Evolutionary conservation across 2,797 vertebrate species (phyloP).

Genomic region (Salarias fasciatus): DNA sequence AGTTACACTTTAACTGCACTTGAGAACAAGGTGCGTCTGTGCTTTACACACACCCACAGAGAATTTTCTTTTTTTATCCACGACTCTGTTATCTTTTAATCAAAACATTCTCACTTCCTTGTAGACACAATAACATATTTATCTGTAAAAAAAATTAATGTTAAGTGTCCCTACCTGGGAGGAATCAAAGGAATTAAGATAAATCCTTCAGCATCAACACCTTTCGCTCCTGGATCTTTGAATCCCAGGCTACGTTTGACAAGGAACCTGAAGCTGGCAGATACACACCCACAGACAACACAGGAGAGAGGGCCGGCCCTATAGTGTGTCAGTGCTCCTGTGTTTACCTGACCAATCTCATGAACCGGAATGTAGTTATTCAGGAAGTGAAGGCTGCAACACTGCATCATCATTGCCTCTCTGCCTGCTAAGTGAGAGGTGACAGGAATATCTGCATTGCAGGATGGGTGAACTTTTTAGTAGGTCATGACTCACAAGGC

Average conservation of each 20-base stretch:
- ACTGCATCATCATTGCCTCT: slow-evolving; percentile 13
- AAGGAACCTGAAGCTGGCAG: slow-evolving; percentile 15
- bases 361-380: slow-evolving; percentile 76
- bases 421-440: slow-evolving; percentile 6
- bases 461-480: too few species aligned
- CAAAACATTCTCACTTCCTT: too few species aligned
- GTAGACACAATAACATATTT: neutral
- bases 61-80: too few species aligned
- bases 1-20: slow-evolving; percentile 43
- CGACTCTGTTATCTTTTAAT: too few species aligned
- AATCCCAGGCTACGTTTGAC: slow-evolving; percentile 18
- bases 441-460: neutral
- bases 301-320: slow-evolving; percentile 46
- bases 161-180: slow-evolving; percentile 63
- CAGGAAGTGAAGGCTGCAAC: slow-evolving; percentile 70
- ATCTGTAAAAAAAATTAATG: neutral
- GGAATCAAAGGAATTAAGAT: neutral
- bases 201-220: slow-evolving; percentile 14
- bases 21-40: neutral
- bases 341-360: slow-evolving; percentile 60
- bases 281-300: slow-evolving; percentile 54
- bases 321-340: slow-evolving; percentile 28
- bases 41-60: neutral
- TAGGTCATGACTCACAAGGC: too few species aligned
- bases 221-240: slow-evolving; percentile 27